Evolutionary conservation across 2,888 invertebrate species (phyloP).

Genomic region (Erebia palarica): DNA sequence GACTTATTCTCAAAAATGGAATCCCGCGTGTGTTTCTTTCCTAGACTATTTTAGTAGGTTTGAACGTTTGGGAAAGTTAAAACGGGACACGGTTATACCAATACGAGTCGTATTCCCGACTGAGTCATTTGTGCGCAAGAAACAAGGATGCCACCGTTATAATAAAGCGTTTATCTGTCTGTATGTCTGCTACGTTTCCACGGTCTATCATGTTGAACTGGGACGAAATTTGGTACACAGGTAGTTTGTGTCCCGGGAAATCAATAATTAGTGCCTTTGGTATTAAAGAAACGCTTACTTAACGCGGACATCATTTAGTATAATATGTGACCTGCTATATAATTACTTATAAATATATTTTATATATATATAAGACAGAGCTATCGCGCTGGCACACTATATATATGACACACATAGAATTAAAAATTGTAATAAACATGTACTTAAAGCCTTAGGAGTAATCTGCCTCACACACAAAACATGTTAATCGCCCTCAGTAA

Average conservation of each 20-base stretch:
- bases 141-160: slow-evolving; percentile 1
- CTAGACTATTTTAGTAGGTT: not conserved
- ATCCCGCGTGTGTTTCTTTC: too few species aligned
- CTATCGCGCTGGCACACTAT: not conserved
- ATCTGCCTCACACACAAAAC: slow-evolving; percentile 3
- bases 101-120: slow-evolving; percentile 4
- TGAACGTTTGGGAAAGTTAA: slow-evolving; percentile 13
- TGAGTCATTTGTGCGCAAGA: slow-evolving; percentile 14
- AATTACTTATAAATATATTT: too few species aligned
- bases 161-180: not conserved
- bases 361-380: not conserved
- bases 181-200: too few species aligned
- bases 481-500: slow-evolving; percentile 19
- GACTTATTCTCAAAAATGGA: too few species aligned
- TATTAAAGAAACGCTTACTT: too few species aligned
- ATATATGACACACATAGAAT: slow-evolving; percentile 14
- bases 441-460: slow-evolving; percentile 20
- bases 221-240: too few species aligned
- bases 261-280: too few species aligned
- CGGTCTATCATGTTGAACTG: too few species aligned
- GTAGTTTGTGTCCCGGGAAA: too few species aligned
- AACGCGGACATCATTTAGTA: too few species aligned
- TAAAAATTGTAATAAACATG: slow-evolving; percentile 20
- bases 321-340: too few species aligned
- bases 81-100: slow-evolving; percentile 7